Conservation (phyloP, 2,113 vertebrate genomes). For the Ochotona curzoniae region DNA sequence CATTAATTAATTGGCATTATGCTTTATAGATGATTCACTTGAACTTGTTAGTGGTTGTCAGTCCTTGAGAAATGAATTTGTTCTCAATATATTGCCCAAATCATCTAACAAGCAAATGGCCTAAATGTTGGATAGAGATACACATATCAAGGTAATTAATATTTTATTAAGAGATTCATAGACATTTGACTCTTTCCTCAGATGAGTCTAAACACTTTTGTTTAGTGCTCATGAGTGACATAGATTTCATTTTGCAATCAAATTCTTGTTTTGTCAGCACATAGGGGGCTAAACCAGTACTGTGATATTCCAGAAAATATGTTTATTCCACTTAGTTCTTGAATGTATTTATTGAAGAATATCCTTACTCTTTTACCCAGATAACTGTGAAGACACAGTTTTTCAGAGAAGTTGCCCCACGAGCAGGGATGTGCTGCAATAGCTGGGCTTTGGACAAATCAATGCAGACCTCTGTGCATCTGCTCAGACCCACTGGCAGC, state of each 20-base stretch:
- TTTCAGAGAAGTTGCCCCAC: too few relatives aligned
- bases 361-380: too few relatives aligned
- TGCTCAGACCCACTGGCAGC: background rate
- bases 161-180: background rate
- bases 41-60: background rate
- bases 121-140: background rate
- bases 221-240: background rate
- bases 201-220: background rate
- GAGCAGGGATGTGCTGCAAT: background rate
- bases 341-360: background rate
- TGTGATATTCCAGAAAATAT: background rate
- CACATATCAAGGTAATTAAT: background rate
- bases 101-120: background rate
- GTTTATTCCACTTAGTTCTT: background rate
- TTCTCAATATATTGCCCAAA: background rate
- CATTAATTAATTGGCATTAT: background rate
- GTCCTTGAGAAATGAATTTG: background rate
- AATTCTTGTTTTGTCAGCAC: background rate
- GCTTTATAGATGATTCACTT: background rate
- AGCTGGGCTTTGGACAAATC: background rate
- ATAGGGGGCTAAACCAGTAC: background rate
- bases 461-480: background rate
- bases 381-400: background rate
- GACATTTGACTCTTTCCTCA: background rate
- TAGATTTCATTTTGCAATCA: background rate